Evolutionary conservation across 2,888 invertebrate genomes (phyloP).

Genomic region (Agriopis marginaria): DNA sequence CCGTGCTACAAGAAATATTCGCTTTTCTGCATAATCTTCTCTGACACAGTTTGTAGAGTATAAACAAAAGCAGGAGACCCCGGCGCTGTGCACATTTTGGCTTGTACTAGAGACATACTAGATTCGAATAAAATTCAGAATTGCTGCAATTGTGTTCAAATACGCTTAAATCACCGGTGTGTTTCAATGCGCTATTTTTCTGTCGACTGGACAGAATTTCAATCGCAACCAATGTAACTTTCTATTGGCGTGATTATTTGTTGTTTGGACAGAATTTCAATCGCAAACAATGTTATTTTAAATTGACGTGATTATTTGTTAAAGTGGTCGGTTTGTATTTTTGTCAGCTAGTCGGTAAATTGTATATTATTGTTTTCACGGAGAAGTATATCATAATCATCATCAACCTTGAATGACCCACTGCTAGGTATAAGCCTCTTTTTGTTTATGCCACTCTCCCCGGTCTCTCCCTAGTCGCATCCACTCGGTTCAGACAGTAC

Average conservation of each 20-base stretch:
- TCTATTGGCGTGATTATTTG: neutral
- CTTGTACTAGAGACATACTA: neutral
- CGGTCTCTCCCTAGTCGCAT: too few relatives aligned
- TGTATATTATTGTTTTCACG: too few relatives aligned
- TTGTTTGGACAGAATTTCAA: constrained; percentile 10
- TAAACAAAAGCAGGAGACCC: neutral
- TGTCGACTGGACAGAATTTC: constrained; percentile 25
- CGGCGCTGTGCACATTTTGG: neutral
- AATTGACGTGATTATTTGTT: neutral
- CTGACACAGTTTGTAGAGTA: neutral
- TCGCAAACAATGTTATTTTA: neutral
- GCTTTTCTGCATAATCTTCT: neutral
- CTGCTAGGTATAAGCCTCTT: too few relatives aligned
- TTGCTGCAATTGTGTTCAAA: constrained; percentile 30
- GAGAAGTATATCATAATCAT: too few relatives aligned
- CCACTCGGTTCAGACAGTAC: too few relatives aligned
- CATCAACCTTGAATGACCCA: too few relatives aligned
- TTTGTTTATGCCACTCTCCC: too few relatives aligned
- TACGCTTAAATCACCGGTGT: constrained; percentile 30
- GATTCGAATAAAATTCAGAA: constrained; percentile 41
- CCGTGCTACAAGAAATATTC: neutral
- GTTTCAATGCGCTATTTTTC: constrained; percentile 42
- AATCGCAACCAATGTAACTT: neutral
- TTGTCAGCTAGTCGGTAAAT: too few relatives aligned
- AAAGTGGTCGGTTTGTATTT: too few relatives aligned